Evolutionary conservation across 2,888 invertebrate species (phyloP), one percentile per base, ranked within the genome.

Genomic region (Macropis europaea): DNA sequence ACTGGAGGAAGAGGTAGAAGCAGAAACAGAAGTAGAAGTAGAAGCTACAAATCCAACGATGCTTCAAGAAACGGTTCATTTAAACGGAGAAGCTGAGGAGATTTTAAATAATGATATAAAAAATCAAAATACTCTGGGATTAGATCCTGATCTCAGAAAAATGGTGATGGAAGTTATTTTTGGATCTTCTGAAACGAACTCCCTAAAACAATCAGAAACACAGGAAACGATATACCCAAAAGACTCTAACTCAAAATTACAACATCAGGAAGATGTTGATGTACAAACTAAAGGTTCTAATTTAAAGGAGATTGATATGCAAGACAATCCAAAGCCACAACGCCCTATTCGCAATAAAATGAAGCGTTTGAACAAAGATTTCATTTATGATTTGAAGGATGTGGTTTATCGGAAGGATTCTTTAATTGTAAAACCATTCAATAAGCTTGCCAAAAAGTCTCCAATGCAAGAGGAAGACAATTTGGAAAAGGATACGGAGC

Each of bases 331-430:
- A 5, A 77, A 79, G 19, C 86, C 90, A n/a, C 89, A 91, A 52
- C 91, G 94, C 74, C 94, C 94, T 1, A 92, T 93, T 11, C 91
- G 95, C 36, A 94, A 94, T 87, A 93, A 93, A 73, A 91, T 93
- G 0, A 94, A 93, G 87, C 92, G 92, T 6, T 92, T 93, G 74
- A 92, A 93, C 84, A 93, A 93, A 83, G 95, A 95, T 89, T 95
- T 95, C 86, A 93, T 95, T 78, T 95, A 95, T 84, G 95, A 95
- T 90, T 90, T 94, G 75, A 93, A 93, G 30, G 87, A 87, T 36
- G 83, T 86, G 0, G 52, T 73, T 0, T 47, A 70, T 36, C 69
- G 73, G 1, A 77, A 76, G 26, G 78, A 81, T 32, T 22, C 54
- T 17, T 19, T 54, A 7, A 40, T 56, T 3, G 0, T 43, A n/a